phyloP scores from a whole-genome alignment of 2,797 vertebrate species.

The Dryobates pubescens region DNA sequence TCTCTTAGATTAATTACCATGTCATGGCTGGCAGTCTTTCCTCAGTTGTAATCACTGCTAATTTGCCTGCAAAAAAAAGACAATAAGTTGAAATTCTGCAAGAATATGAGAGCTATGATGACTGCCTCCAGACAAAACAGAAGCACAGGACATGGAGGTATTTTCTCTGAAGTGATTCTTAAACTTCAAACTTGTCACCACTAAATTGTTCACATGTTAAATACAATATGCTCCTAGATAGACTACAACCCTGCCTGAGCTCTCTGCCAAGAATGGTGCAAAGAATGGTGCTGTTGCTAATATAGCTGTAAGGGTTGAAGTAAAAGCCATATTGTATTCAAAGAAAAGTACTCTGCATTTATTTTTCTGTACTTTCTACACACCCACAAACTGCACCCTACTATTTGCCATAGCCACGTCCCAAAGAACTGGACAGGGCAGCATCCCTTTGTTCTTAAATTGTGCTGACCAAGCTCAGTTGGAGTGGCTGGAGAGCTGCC shows the following conservation, averaged over 20 bases:
- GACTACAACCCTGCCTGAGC: neutral
- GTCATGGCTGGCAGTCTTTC: neutral
- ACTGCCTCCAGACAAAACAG: neutral
- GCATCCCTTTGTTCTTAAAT: neutral
- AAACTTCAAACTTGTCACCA: neutral
- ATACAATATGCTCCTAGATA: neutral
- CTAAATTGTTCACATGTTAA: neutral
- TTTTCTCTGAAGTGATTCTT: neutral
- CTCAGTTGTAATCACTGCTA: neutral
- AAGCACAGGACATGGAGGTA: neutral
- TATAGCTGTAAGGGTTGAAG: neutral
- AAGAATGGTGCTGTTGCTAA: neutral
- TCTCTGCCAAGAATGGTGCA: neutral
- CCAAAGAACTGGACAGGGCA: rapidly evolving
- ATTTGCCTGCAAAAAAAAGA: constrained; percentile 31
- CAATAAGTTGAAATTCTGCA: neutral
- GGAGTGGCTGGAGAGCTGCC: too few species aligned
- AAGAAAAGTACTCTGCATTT: neutral
- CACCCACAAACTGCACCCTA: neutral
- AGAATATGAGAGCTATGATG: neutral
- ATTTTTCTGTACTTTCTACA: neutral
- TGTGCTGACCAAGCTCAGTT: neutral
- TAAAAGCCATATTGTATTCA: rapidly evolving
- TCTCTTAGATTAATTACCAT: constrained; percentile 9
- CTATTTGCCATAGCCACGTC: neutral